Conservation (phyloP, 2,797 vertebrate species). For the Mus spretus region DNA sequence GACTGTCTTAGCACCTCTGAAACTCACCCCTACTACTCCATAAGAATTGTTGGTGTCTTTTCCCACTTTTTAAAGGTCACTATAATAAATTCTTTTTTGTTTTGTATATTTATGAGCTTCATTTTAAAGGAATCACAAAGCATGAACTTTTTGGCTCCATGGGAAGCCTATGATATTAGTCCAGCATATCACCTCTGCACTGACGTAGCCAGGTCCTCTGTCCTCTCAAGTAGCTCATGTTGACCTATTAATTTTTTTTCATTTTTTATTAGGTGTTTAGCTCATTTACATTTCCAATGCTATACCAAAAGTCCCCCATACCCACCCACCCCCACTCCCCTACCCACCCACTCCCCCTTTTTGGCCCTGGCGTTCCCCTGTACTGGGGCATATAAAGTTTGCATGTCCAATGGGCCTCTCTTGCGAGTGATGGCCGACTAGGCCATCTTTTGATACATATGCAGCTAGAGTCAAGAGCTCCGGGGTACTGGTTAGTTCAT, state of each 20-base stretch:
- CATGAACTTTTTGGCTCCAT: not conserved
- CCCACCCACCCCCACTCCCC: no score
- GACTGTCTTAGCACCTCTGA: not conserved
- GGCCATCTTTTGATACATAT: no score
- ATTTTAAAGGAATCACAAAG: conserved; percentile 21
- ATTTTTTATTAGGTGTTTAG: no score
- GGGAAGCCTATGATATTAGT: not conserved
- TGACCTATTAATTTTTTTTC: not conserved
- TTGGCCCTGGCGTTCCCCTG: no score
- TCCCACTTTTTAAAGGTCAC: not conserved
- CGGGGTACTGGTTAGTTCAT: no score
- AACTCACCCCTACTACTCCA: not conserved
- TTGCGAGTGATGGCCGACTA: no score
- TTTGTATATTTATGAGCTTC: not conserved
- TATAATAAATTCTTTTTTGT: not conserved
- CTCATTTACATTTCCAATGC: no score
- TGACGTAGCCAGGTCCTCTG: not conserved
- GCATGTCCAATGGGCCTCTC: no score
- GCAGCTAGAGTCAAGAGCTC: no score
- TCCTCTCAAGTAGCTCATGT: not conserved
- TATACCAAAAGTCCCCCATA: no score
- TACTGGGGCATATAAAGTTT: no score
- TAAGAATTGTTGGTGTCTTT: not conserved
- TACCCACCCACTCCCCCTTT: no score
- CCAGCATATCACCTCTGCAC: not conserved